phyloP scores from a whole-genome alignment of 2,888 invertebrate genomes.

The Pristionchus fissidentatus region DNA sequence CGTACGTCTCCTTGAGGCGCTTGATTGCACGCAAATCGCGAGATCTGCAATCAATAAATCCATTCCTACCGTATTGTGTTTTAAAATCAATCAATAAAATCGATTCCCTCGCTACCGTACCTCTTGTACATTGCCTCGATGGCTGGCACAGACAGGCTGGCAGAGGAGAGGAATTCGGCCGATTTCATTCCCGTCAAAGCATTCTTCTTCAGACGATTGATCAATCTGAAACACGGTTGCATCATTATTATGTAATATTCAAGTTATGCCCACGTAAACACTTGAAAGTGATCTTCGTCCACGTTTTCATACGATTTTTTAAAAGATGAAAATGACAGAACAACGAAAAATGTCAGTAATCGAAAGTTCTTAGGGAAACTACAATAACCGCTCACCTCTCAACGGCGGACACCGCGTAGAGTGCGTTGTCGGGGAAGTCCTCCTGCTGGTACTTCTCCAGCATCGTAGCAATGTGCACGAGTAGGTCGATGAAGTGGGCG shows the following conservation, averaged over 20 bases:
- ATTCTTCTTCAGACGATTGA: neutral
- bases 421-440: slow-evolving; percentile 34
- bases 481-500: neutral
- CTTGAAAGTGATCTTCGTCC: neutral
- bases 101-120: neutral
- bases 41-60: neutral
- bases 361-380: neutral
- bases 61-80: too few species aligned
- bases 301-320: neutral
- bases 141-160: neutral
- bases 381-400: slow-evolving; percentile 8
- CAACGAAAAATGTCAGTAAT: too few species aligned
- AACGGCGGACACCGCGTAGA: slow-evolving; percentile 25
- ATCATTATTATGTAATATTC: too few species aligned
- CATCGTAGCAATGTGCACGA: neutral
- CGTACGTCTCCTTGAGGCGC: slow-evolving; percentile 35
- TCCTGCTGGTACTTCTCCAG: neutral
- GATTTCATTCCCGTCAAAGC: slow-evolving; percentile 8
- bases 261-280: too few species aligned
- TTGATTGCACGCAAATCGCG: slow-evolving; percentile 35
- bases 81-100: neutral
- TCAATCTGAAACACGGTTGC: slow-evolving; percentile 9
- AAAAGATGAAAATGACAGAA: too few species aligned
- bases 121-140: slow-evolving; percentile 24
- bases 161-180: slow-evolving; percentile 18